A percentile compares a stretch with the other conserved stretches of the same genome.
phyloP scores from a whole-genome alignment of 2,113 vertebrate species.

The Pyrgilauda ruficollis region DNA sequence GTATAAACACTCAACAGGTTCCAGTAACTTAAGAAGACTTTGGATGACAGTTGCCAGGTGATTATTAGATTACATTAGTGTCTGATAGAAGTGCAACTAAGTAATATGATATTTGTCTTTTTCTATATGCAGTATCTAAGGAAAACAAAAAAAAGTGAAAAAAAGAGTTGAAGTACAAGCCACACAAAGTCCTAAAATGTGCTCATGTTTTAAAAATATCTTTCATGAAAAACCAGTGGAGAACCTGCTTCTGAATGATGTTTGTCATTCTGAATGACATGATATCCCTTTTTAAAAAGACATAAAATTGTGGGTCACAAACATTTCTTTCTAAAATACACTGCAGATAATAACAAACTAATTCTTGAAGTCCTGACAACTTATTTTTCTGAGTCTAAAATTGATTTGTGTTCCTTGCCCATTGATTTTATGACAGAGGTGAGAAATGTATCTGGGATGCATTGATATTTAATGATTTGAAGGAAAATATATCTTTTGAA shows the following conservation, averaged over 20 bases:
- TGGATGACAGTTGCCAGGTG: neutral
- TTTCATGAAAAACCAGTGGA: neutral
- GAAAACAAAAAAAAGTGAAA: neutral
- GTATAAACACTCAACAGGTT: neutral
- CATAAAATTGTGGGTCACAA: neutral
- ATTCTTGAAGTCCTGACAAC: neutral
- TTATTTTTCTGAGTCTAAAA: neutral
- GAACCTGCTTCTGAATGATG: neutral
- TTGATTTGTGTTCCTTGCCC: neutral
- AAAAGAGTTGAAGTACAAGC: neutral
- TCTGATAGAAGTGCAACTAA: neutral
- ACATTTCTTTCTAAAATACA: neutral
- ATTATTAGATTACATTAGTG: neutral
- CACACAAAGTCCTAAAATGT: neutral
- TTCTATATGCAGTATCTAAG: neutral
- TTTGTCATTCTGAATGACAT: neutral
- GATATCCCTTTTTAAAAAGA: neutral
- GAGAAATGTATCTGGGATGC: neutral
- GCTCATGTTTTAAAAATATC: neutral
- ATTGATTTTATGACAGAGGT: constrained; percentile 5
- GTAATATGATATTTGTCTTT: neutral
- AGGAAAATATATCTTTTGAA: neutral
- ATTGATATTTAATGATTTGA: neutral
- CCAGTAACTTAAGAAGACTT: neutral
- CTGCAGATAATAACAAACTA: neutral